Conservation (phyloP, 2,888 invertebrate genomes). For the Callyntrura guangdongensis region DNA sequence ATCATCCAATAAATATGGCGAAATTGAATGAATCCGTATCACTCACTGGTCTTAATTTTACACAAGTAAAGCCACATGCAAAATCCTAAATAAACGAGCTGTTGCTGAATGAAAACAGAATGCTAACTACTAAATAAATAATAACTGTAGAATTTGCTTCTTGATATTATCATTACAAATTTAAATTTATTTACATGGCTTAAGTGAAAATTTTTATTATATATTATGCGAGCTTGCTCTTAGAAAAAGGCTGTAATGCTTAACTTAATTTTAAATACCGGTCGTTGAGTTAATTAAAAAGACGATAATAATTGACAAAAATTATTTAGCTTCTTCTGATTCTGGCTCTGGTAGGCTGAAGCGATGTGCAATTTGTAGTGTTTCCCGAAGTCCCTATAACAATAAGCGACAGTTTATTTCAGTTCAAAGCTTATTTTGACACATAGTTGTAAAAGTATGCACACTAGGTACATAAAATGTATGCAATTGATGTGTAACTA, state of each 20-base stretch:
- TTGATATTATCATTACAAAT: slow-evolving; percentile 5
- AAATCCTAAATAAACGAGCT: too few relatives aligned
- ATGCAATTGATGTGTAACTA: too few relatives aligned
- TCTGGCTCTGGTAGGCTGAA: slow-evolving; percentile 88
- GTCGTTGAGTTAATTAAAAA: slow-evolving; percentile 39
- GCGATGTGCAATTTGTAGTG: slow-evolving; percentile 93
- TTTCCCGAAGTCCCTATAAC: slow-evolving; percentile 92
- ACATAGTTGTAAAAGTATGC: too few relatives aligned
- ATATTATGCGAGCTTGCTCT: slow-evolving; percentile 34
- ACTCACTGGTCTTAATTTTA: too few relatives aligned
- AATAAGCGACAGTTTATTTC: slow-evolving; percentile 20
- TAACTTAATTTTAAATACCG: slow-evolving; percentile 39
- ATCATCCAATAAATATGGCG: too few relatives aligned
- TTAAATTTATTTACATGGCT: slow-evolving; percentile 45
- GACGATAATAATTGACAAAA: background rate
- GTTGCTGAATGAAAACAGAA: background rate
- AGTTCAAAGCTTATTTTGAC: too few relatives aligned
- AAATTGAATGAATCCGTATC: background rate
- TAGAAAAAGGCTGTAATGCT: slow-evolving; percentile 26
- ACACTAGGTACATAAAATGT: too few relatives aligned
- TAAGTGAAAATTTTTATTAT: slow-evolving; percentile 38
- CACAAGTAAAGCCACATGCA: background rate
- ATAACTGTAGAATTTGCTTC: background rate
- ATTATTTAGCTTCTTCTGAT: slow-evolving; percentile 67
- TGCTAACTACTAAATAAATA: background rate